Conservation (phyloP, 1,140 invertebrate genomes). For the Carposina sasakii region DNA sequence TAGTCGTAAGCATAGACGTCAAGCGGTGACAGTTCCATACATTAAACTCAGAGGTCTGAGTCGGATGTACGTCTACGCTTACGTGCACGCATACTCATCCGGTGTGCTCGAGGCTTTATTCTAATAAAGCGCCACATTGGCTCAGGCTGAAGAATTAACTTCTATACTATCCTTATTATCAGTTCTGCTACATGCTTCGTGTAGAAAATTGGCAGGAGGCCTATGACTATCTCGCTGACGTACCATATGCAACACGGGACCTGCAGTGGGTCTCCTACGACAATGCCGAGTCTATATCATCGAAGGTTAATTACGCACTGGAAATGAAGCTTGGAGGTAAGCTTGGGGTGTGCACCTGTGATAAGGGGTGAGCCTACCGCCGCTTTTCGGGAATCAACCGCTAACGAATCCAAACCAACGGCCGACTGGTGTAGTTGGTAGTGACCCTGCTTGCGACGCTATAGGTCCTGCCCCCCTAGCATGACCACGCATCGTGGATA, state of each 20-base stretch:
- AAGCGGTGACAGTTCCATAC: neutral
- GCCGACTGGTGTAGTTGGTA: too few relatives aligned
- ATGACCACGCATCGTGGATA: too few relatives aligned
- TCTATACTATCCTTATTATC: conserved; percentile 15
- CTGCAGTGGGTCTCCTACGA: conserved; percentile 87
- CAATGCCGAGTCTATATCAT: conserved; percentile 69
- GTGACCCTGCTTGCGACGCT: too few relatives aligned
- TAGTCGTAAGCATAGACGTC: neutral
- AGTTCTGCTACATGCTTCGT: conserved; percentile 44
- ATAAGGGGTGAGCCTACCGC: too few relatives aligned
- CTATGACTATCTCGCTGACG: conserved; percentile 42
- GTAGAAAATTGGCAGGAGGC: conserved; percentile 41
- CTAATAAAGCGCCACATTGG: too few relatives aligned
- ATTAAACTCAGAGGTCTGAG: neutral
- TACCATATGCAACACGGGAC: conserved; percentile 77
- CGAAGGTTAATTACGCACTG: conserved; percentile 74
- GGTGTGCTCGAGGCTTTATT: too few relatives aligned
- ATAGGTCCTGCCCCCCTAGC: too few relatives aligned
- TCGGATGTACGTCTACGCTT: too few relatives aligned
- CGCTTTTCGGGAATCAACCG: too few relatives aligned
- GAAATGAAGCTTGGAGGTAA: conserved; percentile 73
- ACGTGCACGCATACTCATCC: too few relatives aligned
- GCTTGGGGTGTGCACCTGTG: too few relatives aligned
- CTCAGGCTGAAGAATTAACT: neutral
- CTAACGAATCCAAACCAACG: too few relatives aligned